Evolutionary conservation across 2,113 vertebrate species (phyloP).

Genomic region (Engraulis encrasicolus): DNA sequence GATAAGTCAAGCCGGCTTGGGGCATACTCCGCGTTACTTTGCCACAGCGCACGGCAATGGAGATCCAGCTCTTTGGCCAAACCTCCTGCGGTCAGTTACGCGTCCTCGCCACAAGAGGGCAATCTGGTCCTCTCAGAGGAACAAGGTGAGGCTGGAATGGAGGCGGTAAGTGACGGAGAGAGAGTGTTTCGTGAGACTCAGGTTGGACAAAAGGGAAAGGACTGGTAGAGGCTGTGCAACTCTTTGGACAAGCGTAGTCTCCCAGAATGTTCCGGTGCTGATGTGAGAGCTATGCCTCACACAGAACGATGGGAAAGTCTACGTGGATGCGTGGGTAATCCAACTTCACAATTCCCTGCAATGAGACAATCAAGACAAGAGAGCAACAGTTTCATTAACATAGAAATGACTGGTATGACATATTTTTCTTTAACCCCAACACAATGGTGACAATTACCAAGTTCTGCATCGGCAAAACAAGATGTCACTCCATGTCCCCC

Average conservation of each 20-base stretch:
- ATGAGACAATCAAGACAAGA: neutral
- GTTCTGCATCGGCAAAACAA: too few species aligned
- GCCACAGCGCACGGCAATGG: slow-evolving; percentile 16
- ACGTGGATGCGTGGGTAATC: slow-evolving; percentile 94
- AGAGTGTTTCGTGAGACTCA: slow-evolving; percentile 20
- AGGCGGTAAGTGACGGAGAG: neutral
- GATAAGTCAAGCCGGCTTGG: slow-evolving; percentile 9
- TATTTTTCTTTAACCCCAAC: neutral
- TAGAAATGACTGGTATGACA: neutral
- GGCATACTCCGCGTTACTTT: neutral
- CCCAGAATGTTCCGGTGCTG: slow-evolving; percentile 36
- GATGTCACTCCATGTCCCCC: too few species aligned
- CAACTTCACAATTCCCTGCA: slow-evolving; percentile 92
- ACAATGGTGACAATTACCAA: neutral
- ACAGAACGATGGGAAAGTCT: slow-evolving; percentile 96
- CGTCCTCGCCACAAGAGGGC: slow-evolving; percentile 52
- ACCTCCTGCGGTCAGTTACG: slow-evolving; percentile 19
- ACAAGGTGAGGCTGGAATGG: slow-evolving; percentile 4
- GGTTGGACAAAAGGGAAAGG: slow-evolving; percentile 6
- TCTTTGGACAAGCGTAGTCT: slow-evolving; percentile 27
- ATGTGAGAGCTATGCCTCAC: slow-evolving; percentile 84
- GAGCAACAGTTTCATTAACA: neutral
- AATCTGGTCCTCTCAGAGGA: slow-evolving; percentile 34
- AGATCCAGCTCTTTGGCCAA: slow-evolving; percentile 15
- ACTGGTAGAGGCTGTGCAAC: slow-evolving; percentile 12